These are phyloP conservation scores for Oophaga pumilio DNA, from an alignment of 2,113 vertebrate species.

Conservation along the genomic window DNA sequence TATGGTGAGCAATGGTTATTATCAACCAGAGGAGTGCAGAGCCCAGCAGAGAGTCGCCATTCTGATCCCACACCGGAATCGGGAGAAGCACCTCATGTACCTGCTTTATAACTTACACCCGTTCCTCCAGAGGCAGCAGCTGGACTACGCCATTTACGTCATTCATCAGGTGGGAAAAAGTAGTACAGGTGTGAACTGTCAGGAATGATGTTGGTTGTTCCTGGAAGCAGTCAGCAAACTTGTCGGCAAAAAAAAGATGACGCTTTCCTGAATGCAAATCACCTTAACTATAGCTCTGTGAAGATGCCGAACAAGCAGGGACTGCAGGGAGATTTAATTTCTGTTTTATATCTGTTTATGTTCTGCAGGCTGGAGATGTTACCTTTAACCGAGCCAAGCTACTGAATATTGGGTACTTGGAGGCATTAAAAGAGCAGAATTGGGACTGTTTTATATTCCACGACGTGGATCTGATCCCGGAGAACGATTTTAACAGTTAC, in stretches of 20 bases:
- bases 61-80: slow-evolving; percentile 86
- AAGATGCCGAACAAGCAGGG: neutral
- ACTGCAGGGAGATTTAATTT: neutral
- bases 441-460: slow-evolving; percentile 98
- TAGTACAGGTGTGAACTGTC: neutral
- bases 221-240: neutral
- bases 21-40: slow-evolving; percentile 77
- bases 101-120: slow-evolving; percentile 90
- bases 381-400: slow-evolving; percentile 96
- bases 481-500: slow-evolving; percentile 93
- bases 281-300: too few relatives aligned
- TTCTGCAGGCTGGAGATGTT: slow-evolving; percentile 78
- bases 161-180: slow-evolving; percentile 87
- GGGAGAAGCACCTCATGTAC: slow-evolving; percentile 90
- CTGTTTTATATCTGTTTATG: neutral
- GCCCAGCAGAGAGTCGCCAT: slow-evolving; percentile 86
- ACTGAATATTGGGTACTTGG: slow-evolving; percentile 92
- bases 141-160: slow-evolving; percentile 90
- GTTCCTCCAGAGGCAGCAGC: slow-evolving; percentile 92
- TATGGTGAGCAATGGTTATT: slow-evolving; percentile 74
- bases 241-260: neutral
- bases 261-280: neutral
- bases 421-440: slow-evolving; percentile 85
- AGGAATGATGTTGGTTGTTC: neutral
- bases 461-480: slow-evolving; percentile 93